Evolutionary conservation across 2,113 vertebrate genomes (phyloP).

Genomic region (Pipra filicauda): DNA sequence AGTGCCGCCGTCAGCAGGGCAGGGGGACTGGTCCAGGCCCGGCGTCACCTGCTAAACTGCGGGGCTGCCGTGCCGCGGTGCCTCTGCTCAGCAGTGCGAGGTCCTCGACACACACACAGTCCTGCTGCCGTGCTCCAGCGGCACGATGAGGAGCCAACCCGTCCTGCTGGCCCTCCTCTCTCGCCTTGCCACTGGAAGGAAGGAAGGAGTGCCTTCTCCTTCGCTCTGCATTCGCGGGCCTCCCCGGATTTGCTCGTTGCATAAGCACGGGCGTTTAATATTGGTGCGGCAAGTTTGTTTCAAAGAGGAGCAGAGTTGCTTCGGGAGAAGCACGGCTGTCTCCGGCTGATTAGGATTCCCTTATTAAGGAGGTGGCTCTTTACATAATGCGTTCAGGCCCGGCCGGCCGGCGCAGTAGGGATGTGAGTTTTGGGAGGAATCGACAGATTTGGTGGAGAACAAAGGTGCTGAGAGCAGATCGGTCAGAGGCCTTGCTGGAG

Average conservation of each 20-base stretch:
- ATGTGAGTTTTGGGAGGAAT: background rate
- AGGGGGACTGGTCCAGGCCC: fast-evolving
- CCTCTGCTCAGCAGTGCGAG: fast-evolving
- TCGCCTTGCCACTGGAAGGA: too few species aligned
- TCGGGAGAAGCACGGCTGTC: background rate
- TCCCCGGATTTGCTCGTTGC: background rate
- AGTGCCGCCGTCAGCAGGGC: background rate
- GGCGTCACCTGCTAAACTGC: fast-evolving
- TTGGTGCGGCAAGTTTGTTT: background rate
- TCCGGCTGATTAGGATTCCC: background rate
- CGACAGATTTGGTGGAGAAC: background rate
- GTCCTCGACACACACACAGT: too few species aligned
- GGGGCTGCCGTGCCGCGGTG: background rate
- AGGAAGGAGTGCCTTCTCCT: background rate
- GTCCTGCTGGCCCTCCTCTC: too few species aligned
- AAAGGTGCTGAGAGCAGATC: background rate
- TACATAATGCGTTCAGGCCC: background rate
- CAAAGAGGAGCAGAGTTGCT: background rate
- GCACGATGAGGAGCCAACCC: too few species aligned
- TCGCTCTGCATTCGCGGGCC: fast-evolving
- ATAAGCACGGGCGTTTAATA: background rate
- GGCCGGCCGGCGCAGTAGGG: background rate
- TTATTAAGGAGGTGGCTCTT: background rate
- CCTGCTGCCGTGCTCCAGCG: background rate
- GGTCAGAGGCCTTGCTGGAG: background rate